Evolutionary conservation across 2,888 invertebrate species (phyloP).

Genomic region (Pelosia muscerda): DNA sequence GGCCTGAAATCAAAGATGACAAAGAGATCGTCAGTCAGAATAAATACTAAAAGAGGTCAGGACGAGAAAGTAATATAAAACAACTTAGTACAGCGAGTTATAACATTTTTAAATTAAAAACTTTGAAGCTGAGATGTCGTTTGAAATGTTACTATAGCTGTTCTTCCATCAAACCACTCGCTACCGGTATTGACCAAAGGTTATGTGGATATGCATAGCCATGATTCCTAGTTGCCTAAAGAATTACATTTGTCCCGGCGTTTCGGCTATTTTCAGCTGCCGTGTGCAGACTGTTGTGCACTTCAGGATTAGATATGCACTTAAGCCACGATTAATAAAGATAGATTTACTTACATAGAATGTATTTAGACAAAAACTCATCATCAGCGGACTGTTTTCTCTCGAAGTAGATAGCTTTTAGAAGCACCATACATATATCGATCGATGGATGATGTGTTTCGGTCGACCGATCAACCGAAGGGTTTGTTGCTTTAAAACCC

Average conservation of each 20-base stretch:
- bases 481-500: neutral
- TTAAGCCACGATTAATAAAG: no score
- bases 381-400: neutral
- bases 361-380: neutral
- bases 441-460: neutral
- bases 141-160: neutral
- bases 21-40: slow-evolving; percentile 10
- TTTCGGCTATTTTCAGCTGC: no score
- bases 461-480: neutral
- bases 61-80: neutral
- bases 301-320: no score
- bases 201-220: no score
- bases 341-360: no score
- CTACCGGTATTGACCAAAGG: no score
- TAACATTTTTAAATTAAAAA: neutral
- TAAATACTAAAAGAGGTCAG: neutral
- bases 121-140: neutral
- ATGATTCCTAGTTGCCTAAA: no score
- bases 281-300: no score
- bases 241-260: no score
- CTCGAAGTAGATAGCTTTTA: neutral
- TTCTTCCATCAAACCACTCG: neutral
- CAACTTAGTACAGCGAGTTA: neutral
- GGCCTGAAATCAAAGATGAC: slow-evolving; percentile 7
- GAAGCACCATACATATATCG: neutral